Evolutionary conservation across 2,797 vertebrate species (phyloP), one percentile per base, ranked within the genome.

Genomic region (Hippoglossus hippoglossus): DNA sequence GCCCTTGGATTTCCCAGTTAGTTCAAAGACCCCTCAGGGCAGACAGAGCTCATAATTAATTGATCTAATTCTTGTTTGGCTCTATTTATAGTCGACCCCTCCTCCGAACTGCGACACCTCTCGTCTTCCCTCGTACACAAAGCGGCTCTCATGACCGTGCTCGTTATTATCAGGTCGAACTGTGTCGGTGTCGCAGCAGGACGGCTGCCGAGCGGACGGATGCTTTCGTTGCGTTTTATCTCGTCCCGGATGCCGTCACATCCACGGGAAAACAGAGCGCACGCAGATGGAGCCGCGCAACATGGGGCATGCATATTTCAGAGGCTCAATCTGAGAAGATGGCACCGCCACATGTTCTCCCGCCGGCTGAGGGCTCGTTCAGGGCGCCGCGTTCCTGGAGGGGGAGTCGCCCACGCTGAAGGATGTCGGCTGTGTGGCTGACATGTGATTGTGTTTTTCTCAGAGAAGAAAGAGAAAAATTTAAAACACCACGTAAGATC

Each of bases 1-100:
- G 24, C 77, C 75, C 28, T 84, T 50, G 72, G 70, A 57, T 75
- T 73, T 24, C 63, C 69, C 77, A 16, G 28, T 60, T 8, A 54
- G 80, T 73, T 87, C 61, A 86, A 74, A 86, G 70, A 52, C 79
- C 70, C 75, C 1, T 46, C 10, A 53, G 63, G 82, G 73, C 2
- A 59, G 71, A 79, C 70, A 67, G 41, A 54, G 62, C 82, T 89
- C 87, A 89, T 89, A 46, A 87, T 65, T 87, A 86, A 89, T 85
- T 81, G 66, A 90, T 82, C 71, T 34, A 56, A 39, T 61, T 78
- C 68, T 75, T 41, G 71, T 81, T 80, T 76, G 19, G 25, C 46
- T 84, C 83, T 87, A 88, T 89, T 89, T 80, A 83, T 81, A 85
- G 77, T 2, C 4, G 26, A 39, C 64, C 28, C 18, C 67, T 36